Percentiles rank a stretch among this genome's conserved stretches.
phyloP scores from a whole-genome alignment of 2,797 vertebrate species.

The Falco columbarius region DNA sequence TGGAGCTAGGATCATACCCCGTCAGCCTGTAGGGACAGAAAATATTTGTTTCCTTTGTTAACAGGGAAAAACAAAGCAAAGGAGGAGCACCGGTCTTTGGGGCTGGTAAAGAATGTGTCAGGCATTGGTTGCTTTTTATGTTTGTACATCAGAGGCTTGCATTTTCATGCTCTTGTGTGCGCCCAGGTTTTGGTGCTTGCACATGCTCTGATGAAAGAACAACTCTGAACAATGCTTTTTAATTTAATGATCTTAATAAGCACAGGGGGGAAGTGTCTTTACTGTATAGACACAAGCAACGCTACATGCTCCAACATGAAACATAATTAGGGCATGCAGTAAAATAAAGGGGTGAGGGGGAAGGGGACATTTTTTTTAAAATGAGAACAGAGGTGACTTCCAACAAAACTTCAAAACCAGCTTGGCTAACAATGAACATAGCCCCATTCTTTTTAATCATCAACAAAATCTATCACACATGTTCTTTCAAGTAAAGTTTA shows the following conservation, averaged over 20 bases:
- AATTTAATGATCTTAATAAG: conserved; percentile 65
- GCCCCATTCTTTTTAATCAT: conserved; percentile 84
- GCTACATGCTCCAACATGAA: conserved; percentile 40
- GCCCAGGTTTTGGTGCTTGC: neutral
- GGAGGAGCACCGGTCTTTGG: neutral
- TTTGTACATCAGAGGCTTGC: neutral
- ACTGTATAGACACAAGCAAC: conserved; percentile 56
- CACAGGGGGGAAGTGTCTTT: conserved; percentile 15
- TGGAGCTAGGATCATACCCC: neutral
- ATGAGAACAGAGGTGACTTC: conserved; percentile 77
- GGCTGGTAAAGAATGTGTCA: neutral
- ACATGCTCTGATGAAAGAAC: conserved; percentile 33
- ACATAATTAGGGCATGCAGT: conserved; percentile 61
- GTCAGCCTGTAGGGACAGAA: neutral
- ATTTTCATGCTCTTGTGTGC: neutral
- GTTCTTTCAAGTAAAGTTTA: conserved; percentile 86
- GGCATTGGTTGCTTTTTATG: neutral
- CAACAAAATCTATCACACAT: conserved; percentile 85
- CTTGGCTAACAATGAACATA: conserved; percentile 77
- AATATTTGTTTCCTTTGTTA: conserved; percentile 21
- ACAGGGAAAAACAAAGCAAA: neutral
- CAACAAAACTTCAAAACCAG: conserved; percentile 82
- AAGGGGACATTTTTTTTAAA: conserved; percentile 58
- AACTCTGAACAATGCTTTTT: conserved; percentile 35
- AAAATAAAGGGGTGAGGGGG: conserved; percentile 71